These are phyloP conservation scores for Scolopax mira DNA, from an alignment of 2,113 vertebrate species.

Conservation along the genomic window DNA sequence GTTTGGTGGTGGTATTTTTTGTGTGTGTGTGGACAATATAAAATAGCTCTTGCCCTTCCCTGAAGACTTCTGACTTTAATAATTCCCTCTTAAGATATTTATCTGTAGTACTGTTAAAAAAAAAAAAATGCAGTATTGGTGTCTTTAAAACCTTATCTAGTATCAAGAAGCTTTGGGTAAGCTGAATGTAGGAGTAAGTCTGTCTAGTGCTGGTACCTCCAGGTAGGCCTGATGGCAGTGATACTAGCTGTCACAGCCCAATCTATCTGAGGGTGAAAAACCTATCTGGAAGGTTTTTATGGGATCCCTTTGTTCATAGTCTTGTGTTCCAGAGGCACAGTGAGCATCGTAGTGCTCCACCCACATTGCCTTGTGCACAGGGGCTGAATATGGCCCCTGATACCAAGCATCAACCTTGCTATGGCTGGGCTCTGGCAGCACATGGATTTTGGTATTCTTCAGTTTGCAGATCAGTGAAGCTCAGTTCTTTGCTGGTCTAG, in stretches of 20 bases:
- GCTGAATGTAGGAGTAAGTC: neutral
- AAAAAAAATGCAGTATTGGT: neutral
- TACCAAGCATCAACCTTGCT: neutral
- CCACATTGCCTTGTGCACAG: neutral
- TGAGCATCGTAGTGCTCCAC: accelerated
- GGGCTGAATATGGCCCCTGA: accelerated
- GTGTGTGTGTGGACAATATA: neutral
- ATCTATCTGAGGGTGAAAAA: neutral
- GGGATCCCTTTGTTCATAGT: neutral
- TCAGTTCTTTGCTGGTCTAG: neutral
- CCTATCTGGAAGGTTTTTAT: neutral
- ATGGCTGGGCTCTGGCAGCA: neutral
- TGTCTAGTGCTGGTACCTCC: neutral
- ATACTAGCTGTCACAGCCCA: neutral
- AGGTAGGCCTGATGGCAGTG: neutral
- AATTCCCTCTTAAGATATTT: neutral
- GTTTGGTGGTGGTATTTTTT: neutral
- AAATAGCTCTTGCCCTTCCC: neutral
- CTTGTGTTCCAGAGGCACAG: neutral
- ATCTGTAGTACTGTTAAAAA: neutral
- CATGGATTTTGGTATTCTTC: neutral
- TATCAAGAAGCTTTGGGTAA: neutral
- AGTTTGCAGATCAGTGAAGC: neutral
- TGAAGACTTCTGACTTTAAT: neutral
- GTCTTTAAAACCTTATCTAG: neutral